Evolutionary conservation across 1,140 invertebrate species (phyloP).

Genomic region (Drosophila mauritiana): DNA sequence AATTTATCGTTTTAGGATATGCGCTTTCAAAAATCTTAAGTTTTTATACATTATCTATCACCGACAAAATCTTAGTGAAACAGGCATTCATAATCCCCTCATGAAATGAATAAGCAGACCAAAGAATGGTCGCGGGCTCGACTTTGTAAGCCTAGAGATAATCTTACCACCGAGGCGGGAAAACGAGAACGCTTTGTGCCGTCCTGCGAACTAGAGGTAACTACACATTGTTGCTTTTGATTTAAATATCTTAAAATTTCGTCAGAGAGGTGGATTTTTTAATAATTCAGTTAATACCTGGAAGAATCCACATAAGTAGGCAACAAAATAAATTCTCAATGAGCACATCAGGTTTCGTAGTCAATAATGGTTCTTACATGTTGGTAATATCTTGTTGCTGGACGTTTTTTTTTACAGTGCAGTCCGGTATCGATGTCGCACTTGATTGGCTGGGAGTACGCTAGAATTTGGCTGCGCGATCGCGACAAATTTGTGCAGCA

Average conservation of each 20-base stretch:
- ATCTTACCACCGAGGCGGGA: slow-evolving; percentile 50
- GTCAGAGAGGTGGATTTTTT: no score
- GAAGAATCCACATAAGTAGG: slow-evolving; percentile 1
- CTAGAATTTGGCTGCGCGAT: slow-evolving; percentile 62
- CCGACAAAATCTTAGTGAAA: slow-evolving; percentile 2
- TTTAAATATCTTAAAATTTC: no score
- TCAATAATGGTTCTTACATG: not conserved
- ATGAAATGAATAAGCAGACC: slow-evolving; percentile 17
- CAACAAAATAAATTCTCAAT: not conserved
- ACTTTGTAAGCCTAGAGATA: slow-evolving; percentile 40
- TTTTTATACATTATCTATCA: not conserved
- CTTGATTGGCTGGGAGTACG: slow-evolving; percentile 63
- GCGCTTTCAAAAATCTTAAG: not conserved
- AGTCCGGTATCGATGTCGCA: slow-evolving; percentile 33
- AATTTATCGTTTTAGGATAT: not conserved
- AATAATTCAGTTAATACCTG: no score
- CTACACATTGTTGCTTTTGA: not conserved
- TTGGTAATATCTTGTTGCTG: not conserved
- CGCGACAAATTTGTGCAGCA: slow-evolving; percentile 40
- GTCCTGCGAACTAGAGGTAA: slow-evolving; percentile 51
- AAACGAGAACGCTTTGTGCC: slow-evolving; percentile 34
- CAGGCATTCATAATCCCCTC: not conserved
- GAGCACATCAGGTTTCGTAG: not conserved
- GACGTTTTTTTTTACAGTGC: slow-evolving; percentile 9
- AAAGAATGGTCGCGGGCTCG: slow-evolving; percentile 50